Conservation (phyloP, 2,888 invertebrate species). For the Eugnorisma glareosa region DNA sequence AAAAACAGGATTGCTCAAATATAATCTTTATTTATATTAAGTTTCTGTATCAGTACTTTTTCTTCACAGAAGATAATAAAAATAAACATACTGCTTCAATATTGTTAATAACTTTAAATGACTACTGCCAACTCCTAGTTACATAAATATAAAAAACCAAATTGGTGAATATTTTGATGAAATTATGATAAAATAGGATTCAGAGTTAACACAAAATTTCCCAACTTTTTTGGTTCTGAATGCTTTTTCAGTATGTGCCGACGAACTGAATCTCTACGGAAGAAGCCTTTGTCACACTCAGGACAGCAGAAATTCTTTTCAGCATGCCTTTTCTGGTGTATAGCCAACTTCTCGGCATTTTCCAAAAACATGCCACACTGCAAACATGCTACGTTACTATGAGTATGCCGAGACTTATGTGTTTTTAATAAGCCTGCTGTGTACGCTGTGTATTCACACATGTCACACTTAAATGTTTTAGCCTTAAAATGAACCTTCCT, state of each 20-base stretch:
- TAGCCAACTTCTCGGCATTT: constrained; percentile 71
- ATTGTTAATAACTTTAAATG: background rate
- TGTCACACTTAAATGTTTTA: constrained; percentile 74
- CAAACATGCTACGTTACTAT: constrained; percentile 75
- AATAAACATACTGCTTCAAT: background rate
- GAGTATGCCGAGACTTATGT: constrained; percentile 78
- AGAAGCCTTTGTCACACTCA: constrained; percentile 77
- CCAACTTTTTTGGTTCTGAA: constrained; percentile 14
- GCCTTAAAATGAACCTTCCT: constrained; percentile 73
- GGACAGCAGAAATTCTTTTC: constrained; percentile 78
- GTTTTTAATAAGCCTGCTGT: constrained; percentile 68
- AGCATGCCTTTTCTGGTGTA: constrained; percentile 79
- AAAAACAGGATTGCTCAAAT: background rate
- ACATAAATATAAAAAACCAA: background rate
- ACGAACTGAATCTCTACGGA: constrained; percentile 65
- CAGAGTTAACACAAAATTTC: constrained; percentile 39
- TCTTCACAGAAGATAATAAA: constrained; percentile 15
- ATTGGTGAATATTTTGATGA: background rate
- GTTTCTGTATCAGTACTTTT: background rate
- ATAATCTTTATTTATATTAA: background rate
- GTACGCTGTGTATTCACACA: constrained; percentile 76
- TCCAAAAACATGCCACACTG: constrained; percentile 81
- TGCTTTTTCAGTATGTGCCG: constrained; percentile 43
- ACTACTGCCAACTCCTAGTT: background rate
- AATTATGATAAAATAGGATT: constrained; percentile 43